Base-by-base conservation (phyloP, 1,140 invertebrate genomes). In the Oreohelix idahoensis region DNA sequence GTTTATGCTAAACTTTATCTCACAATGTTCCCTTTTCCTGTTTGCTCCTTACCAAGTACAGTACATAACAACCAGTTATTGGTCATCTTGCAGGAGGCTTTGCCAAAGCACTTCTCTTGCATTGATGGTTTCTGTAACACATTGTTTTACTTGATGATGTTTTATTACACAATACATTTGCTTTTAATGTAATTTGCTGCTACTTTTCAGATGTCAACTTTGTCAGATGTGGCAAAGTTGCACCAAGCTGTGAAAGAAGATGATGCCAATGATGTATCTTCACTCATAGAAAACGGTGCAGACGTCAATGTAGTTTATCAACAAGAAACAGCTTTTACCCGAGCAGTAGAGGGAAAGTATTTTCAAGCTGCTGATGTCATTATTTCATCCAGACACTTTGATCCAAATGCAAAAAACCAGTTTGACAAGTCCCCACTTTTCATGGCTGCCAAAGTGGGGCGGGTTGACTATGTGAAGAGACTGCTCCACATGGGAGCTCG, bases 381-480 rank as follows among this genome's bases (percentile, higher is more conserved):
- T 35, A 51, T 82, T 2, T 17, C 26, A 1, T 39, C 36, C n/a
- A 39, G 49, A 38, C 29, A 82, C 5, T 82, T 82, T 58, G 49
- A 82, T 39, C 69, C 80, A n/a, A 63, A 74, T 75, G 42, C 51
- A 20, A 63, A 63, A 8, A 75, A 75, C 49, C 49, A 74, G 39
- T 74, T 82, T 39, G 29, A 71, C 10, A 70, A 39, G 20, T 63
- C 63, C 2, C 69, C 79, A 1, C 10, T 81, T 0, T 74, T 82
- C 23, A 29, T 74, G 26, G 80, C 80, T 8, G 63, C 79, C 15
- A 81, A 81, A 51, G 20, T 17, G 10, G 71, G 51, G 29, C 15
- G 35, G 0, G 29, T 36, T 2, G 69, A 53, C n/a, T 63, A 20
- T 26, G 70, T 82, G 0, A 11, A 75, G 17, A 35, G 20, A 26